Evolutionary conservation across 2,888 invertebrate genomes (phyloP).

Genomic region (Torymus tubicola): DNA sequence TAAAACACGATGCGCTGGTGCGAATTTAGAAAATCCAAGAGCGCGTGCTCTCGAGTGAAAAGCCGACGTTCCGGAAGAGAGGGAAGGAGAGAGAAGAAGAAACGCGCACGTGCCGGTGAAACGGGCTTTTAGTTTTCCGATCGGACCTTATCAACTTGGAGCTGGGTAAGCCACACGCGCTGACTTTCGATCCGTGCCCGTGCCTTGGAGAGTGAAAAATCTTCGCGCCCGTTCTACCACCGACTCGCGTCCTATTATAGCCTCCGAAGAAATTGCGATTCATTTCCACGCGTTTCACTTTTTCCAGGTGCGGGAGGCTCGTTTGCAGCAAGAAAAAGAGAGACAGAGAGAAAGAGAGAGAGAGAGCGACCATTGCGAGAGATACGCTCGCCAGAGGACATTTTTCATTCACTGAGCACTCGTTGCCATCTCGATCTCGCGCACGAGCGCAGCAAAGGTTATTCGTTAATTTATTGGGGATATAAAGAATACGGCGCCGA

Average conservation of each 20-base stretch:
- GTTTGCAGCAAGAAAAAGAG: neutral
- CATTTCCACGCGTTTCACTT: slow-evolving; percentile 52
- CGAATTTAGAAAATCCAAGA: slow-evolving; percentile 2
- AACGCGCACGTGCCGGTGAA: neutral
- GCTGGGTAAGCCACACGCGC: too few relatives aligned
- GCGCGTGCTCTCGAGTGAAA: too few relatives aligned
- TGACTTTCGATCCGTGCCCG: slow-evolving; percentile 38
- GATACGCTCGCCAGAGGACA: too few relatives aligned
- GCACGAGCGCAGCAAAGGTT: too few relatives aligned
- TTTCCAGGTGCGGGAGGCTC: slow-evolving; percentile 25
- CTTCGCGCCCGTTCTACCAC: slow-evolving; percentile 20
- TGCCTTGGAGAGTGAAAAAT: slow-evolving; percentile 39
- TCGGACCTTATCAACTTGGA: too few relatives aligned
- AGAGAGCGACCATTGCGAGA: too few relatives aligned
- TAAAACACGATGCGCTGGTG: neutral
- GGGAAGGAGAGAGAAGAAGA: neutral
- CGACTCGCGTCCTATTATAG: slow-evolving; percentile 47
- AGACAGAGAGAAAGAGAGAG: too few relatives aligned
- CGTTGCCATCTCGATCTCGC: too few relatives aligned
- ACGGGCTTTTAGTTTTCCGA: neutral
- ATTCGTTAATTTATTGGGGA: too few relatives aligned
- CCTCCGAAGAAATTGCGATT: slow-evolving; percentile 38
- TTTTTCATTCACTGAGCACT: too few relatives aligned
- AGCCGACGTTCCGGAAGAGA: slow-evolving; percentile 7
- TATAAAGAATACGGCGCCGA: too few relatives aligned